Conservation (phyloP, 2,113 vertebrate species). For the Varanus komodoensis region DNA sequence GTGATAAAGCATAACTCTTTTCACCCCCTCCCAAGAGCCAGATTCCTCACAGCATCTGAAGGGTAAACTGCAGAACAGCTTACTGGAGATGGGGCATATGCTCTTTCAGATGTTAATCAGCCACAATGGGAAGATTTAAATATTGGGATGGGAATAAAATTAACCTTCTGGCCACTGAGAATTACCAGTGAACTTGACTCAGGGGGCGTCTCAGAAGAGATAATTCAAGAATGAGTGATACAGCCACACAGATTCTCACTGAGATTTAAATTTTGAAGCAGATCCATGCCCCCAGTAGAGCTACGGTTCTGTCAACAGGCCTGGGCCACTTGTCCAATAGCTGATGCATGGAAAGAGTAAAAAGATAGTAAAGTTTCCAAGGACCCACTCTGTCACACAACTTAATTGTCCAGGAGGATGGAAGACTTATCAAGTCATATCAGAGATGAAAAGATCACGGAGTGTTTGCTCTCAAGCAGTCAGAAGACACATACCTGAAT, state of each 20-base stretch:
- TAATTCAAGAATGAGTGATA: not conserved
- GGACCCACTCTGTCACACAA: not conserved
- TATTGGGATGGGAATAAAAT: not conserved
- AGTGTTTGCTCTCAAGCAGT: not conserved
- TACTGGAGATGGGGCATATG: not conserved
- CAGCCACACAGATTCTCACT: not conserved
- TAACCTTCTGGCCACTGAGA: not conserved
- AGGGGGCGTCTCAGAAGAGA: not conserved
- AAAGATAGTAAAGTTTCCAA: not conserved
- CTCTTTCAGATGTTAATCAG: not conserved
- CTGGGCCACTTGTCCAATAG: not conserved
- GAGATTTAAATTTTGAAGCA: not conserved
- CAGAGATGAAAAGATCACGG: not conserved
- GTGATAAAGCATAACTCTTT: not conserved
- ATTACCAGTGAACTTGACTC: not conserved
- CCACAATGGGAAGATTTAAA: not conserved
- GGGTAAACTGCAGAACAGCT: not conserved
- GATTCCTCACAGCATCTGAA: constrained; percentile 5
- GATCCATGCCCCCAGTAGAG: not conserved
- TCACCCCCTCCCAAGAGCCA: not conserved
- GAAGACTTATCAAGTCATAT: not conserved
- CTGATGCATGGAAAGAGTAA: not conserved
- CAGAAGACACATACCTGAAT: not conserved
- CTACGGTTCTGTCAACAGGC: not conserved
- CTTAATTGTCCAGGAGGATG: not conserved